Percentiles rank a stretch among this genome's conserved stretches.
Conservation (phyloP, 2,113 vertebrate genomes). For the Pipa parva region DNA sequence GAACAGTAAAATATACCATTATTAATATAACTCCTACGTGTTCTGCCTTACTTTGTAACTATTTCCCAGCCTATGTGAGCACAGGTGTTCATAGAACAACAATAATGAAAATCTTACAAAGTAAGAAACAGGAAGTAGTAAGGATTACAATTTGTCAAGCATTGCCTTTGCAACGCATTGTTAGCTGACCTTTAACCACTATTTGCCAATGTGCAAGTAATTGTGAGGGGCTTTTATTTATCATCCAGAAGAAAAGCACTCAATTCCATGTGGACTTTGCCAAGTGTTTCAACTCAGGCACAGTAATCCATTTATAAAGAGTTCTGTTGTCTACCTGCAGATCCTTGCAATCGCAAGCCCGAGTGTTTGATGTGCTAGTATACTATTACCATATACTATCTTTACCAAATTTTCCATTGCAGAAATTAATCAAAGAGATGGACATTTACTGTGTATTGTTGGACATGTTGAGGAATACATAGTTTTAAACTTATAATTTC, state of each 20-base stretch:
- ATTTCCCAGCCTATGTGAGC: constrained; percentile 18
- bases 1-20: too few relatives aligned
- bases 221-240: constrained; percentile 21
- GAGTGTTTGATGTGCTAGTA: too few relatives aligned
- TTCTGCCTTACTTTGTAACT: too few relatives aligned
- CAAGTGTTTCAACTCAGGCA: constrained; percentile 10
- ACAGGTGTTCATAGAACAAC: constrained; percentile 31
- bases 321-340: too few relatives aligned
- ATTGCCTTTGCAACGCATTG: constrained; percentile 11
- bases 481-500: too few relatives aligned
- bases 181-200: constrained; percentile 26
- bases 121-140: constrained; percentile 16
- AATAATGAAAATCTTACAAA: constrained; percentile 17
- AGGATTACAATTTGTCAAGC: constrained; percentile 21
- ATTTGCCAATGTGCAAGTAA: constrained; percentile 16
- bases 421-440: too few relatives aligned
- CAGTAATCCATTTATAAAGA: constrained; percentile 9
- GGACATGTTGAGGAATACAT: too few relatives aligned
- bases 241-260: constrained; percentile 15
- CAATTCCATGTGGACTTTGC: constrained; percentile 3
- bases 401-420: too few relatives aligned
- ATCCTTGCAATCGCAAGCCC: too few relatives aligned
- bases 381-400: too few relatives aligned
- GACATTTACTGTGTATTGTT: too few relatives aligned
- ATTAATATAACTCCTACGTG: constrained; percentile 15